These are phyloP conservation scores for Conus betulinus DNA, from an alignment of 1,140 invertebrate genomes.

Conservation along the genomic window DNA sequence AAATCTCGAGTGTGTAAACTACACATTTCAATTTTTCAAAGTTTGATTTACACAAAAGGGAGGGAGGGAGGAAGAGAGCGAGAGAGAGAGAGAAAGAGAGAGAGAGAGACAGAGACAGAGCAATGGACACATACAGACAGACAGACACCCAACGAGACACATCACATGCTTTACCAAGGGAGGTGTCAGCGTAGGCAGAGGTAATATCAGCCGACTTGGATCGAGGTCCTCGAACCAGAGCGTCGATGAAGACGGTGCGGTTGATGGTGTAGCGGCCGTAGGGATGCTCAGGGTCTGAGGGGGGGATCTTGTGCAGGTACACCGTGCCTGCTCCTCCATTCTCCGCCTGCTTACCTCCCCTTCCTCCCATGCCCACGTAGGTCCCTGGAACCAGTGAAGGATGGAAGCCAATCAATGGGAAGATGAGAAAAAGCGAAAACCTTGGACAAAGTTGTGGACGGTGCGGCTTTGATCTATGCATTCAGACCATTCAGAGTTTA, in stretches of 20 bases:
- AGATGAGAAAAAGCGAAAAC: no score
- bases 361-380: conserved; percentile 56
- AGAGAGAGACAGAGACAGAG: background rate
- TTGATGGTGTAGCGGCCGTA: conserved; percentile 51
- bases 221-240: conserved; percentile 45
- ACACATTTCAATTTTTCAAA: no score
- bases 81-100: no score
- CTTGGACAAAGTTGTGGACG: no score
- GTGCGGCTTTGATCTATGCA: no score
- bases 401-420: no score
- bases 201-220: conserved; percentile 54
- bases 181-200: conserved; percentile 40
- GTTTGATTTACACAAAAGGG: no score
- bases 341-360: conserved; percentile 48
- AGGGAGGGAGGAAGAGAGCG: no score
- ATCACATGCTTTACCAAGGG: background rate
- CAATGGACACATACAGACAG: background rate
- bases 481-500: no score
- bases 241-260: conserved; percentile 60
- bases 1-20: no score
- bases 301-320: conserved; percentile 60
- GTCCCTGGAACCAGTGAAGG: conserved; percentile 44
- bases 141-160: background rate
- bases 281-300: conserved; percentile 21
- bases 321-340: conserved; percentile 64